These are phyloP conservation scores for Eulimnadia texana DNA, from an alignment of 1,140 invertebrate genomes.

Conservation along the genomic window DNA sequence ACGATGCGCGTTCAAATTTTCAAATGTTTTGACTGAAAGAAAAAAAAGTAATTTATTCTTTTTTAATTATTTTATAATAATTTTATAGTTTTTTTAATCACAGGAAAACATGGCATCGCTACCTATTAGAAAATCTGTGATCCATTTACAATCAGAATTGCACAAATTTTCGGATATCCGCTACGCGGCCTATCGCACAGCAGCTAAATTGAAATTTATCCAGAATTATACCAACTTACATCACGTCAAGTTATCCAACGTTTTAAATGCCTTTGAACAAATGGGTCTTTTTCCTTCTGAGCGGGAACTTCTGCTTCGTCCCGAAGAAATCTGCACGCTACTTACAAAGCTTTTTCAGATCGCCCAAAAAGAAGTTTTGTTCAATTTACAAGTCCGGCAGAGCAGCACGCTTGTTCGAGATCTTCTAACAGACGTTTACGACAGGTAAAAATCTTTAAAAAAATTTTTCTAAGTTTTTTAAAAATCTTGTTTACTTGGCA, in stretches of 20 bases:
- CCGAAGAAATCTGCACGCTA: constrained; percentile 41
- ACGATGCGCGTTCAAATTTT: no score
- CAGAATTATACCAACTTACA: constrained; percentile 47
- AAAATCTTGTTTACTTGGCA: constrained; percentile 29
- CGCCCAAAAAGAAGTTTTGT: constrained; percentile 39
- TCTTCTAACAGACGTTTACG: constrained; percentile 45
- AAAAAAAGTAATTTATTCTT: no score
- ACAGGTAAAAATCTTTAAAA: constrained; percentile 34
- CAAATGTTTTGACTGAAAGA: no score
- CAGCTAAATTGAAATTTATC: constrained; percentile 57
- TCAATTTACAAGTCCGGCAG: constrained; percentile 37
- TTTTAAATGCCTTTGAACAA: constrained; percentile 41
- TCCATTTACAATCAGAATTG: neutral
- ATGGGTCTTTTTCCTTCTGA: constrained; percentile 43
- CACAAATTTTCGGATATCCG: constrained; percentile 10
- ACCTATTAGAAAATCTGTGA: neutral
- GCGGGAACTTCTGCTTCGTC: constrained; percentile 38
- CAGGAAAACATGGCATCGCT: neutral
- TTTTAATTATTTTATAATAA: no score
- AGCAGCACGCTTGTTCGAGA: constrained; percentile 41
- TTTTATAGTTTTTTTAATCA: no score
- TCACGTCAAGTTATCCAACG: constrained; percentile 35
- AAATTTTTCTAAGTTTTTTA: neutral
- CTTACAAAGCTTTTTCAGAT: constrained; percentile 47
- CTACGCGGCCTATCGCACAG: constrained; percentile 64